phyloP scores from a whole-genome alignment of 2,888 invertebrate species.

The Podabrus alpinus region DNA sequence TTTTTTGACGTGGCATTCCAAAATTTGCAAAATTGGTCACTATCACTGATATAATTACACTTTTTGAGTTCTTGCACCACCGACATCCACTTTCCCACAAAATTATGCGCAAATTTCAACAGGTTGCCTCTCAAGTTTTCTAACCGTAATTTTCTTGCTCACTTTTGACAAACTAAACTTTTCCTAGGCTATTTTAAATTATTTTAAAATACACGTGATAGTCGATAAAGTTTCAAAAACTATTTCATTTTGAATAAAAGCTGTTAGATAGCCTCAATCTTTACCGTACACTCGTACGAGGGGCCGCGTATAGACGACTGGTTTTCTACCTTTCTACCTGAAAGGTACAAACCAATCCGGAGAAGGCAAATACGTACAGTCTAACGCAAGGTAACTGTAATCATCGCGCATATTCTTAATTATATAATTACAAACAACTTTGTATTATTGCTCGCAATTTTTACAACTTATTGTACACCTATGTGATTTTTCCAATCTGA shows the following conservation, averaged over 20 bases:
- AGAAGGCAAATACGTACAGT: slow-evolving; percentile 46
- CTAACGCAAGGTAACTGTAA: slow-evolving; percentile 51
- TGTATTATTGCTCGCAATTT: slow-evolving; percentile 11
- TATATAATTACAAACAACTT: slow-evolving; percentile 49
- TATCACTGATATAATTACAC: slow-evolving; percentile 10
- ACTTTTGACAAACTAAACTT: neutral
- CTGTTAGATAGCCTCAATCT: slow-evolving; percentile 35
- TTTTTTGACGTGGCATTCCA: slow-evolving; percentile 25
- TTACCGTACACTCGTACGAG: slow-evolving; percentile 37
- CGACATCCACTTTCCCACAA: slow-evolving; percentile 20
- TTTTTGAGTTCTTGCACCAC: slow-evolving; percentile 11
- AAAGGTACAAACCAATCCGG: slow-evolving; percentile 46
- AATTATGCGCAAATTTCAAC: slow-evolving; percentile 27
- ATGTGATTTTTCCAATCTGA: neutral
- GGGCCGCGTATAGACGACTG: slow-evolving; percentile 49
- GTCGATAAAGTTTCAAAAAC: neutral
- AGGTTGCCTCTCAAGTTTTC: slow-evolving; percentile 11
- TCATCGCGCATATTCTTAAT: slow-evolving; percentile 43
- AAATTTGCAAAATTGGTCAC: slow-evolving; percentile 10
- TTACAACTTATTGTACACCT: neutral
- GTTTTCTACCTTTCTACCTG: slow-evolving; percentile 46
- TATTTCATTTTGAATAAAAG: slow-evolving; percentile 30
- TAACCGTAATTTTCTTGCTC: neutral
- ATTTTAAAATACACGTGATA: neutral
- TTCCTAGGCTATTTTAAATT: neutral